These are phyloP conservation scores for Peromyscus melanophrys DNA, from an alignment of 2,797 vertebrate species.

Conservation along the genomic window DNA sequence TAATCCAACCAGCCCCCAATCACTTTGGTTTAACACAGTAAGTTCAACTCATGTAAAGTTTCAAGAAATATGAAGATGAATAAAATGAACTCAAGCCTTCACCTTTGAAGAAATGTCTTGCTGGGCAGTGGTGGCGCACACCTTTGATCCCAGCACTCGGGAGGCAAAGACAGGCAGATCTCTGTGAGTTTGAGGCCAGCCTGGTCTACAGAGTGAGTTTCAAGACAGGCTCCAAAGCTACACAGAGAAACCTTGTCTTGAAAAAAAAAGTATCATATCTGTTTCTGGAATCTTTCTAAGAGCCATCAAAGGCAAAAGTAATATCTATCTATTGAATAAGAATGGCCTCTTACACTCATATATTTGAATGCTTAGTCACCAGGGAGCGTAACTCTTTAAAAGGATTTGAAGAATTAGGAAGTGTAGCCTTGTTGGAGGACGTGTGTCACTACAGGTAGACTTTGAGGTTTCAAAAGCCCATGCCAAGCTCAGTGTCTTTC, in stretches of 20 bases:
- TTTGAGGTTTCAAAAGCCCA: not conserved
- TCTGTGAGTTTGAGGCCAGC: too few species aligned
- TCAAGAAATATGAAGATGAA: constrained; percentile 2
- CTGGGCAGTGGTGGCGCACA: too few species aligned
- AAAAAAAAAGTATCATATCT: not conserved
- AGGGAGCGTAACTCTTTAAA: not conserved
- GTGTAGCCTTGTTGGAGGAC: not conserved
- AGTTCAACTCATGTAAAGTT: not conserved
- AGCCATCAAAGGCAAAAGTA: not conserved
- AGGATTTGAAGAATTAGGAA: not conserved
- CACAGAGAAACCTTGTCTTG: too few species aligned
- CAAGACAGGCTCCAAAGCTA: too few species aligned
- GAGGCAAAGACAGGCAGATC: too few species aligned
- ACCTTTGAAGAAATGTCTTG: constrained; percentile 17
- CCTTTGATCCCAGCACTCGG: too few species aligned
- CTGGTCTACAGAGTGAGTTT: too few species aligned
- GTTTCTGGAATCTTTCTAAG: not conserved
- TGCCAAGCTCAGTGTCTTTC: not conserved
- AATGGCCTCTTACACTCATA: not conserved
- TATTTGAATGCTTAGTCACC: not conserved
- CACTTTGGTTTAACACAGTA: not conserved
- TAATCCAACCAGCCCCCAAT: not conserved
- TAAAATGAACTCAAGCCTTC: constrained; percentile 6
- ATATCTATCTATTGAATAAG: not conserved
- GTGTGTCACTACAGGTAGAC: not conserved